Evolutionary conservation across 2,113 vertebrate genomes (phyloP).

Genomic region (Micromys minutus): DNA sequence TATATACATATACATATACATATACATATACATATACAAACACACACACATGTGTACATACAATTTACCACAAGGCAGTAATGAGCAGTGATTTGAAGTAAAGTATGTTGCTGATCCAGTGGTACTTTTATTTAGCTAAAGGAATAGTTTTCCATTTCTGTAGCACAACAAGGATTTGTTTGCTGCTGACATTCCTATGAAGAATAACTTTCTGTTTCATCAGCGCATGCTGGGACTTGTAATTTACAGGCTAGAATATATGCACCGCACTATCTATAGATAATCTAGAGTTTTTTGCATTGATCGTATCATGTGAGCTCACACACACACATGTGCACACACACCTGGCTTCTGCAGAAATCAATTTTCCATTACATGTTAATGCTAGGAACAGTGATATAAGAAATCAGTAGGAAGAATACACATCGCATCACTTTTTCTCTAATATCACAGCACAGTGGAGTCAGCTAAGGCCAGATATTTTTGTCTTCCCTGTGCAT

Average conservation of each 20-base stretch:
- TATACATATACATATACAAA: too few species aligned
- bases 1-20: too few species aligned
- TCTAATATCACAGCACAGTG: neutral
- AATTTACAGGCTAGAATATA: conserved; percentile 6
- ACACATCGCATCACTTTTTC: neutral
- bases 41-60: too few species aligned
- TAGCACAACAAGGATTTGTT: neutral
- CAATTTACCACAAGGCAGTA: neutral
- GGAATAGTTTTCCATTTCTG: neutral
- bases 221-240: neutral
- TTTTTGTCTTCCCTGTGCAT: neutral
- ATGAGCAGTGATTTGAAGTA: neutral
- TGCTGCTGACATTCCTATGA: neutral
- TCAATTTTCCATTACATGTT: neutral
- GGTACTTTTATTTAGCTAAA: neutral
- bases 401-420: neutral
- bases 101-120: neutral
- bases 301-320: neutral
- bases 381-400: neutral
- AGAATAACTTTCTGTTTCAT: neutral
- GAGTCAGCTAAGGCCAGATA: conserved; percentile 6
- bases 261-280: neutral
- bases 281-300: neutral
- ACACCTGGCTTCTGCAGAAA: neutral
- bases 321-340: neutral